Evolutionary conservation across 1,140 invertebrate genomes (phyloP).

Genomic region (Oryzaephilus surinamensis): DNA sequence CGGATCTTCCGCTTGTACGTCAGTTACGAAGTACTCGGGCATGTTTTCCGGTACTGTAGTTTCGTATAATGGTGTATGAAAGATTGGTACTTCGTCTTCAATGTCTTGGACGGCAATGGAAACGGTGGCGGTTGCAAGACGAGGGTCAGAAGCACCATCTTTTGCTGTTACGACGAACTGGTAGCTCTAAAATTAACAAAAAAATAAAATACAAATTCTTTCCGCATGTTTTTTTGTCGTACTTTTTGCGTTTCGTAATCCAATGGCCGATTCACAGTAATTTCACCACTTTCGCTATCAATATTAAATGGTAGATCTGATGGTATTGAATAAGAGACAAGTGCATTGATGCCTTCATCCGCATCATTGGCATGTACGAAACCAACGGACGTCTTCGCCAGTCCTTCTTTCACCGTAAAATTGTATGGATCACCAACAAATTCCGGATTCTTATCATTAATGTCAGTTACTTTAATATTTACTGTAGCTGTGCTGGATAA

Average conservation of each 20-base stretch:
- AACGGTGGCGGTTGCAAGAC: slow-evolving; percentile 76
- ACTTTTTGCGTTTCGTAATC: slow-evolving; percentile 77
- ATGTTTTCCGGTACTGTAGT: slow-evolving; percentile 74
- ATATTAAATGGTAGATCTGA: slow-evolving; percentile 67
- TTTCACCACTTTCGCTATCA: slow-evolving; percentile 66
- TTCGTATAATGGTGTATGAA: slow-evolving; percentile 60
- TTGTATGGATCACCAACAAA: slow-evolving; percentile 68
- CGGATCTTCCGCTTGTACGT: slow-evolving; percentile 69
- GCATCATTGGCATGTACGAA: slow-evolving; percentile 73
- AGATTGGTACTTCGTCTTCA: slow-evolving; percentile 75
- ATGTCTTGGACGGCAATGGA: slow-evolving; percentile 68
- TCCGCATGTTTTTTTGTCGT: slow-evolving; percentile 18
- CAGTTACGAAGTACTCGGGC: slow-evolving; percentile 60
- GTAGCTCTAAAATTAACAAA: slow-evolving; percentile 43
- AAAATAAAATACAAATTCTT: slow-evolving; percentile 1
- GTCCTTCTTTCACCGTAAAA: slow-evolving; percentile 75
- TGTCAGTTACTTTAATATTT: slow-evolving; percentile 80
- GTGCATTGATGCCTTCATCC: slow-evolving; percentile 60
- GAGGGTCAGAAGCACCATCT: slow-evolving; percentile 75
- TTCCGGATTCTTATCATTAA: slow-evolving; percentile 81
- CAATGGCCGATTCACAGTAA: slow-evolving; percentile 61
- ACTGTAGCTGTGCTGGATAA: slow-evolving; percentile 71
- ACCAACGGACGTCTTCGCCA: slow-evolving; percentile 55
- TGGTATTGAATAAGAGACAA: slow-evolving; percentile 60
- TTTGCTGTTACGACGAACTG: slow-evolving; percentile 79